Evolutionary conservation across 2,888 invertebrate genomes (phyloP).

Genomic region (Gastracanthus pulcherrimus): DNA sequence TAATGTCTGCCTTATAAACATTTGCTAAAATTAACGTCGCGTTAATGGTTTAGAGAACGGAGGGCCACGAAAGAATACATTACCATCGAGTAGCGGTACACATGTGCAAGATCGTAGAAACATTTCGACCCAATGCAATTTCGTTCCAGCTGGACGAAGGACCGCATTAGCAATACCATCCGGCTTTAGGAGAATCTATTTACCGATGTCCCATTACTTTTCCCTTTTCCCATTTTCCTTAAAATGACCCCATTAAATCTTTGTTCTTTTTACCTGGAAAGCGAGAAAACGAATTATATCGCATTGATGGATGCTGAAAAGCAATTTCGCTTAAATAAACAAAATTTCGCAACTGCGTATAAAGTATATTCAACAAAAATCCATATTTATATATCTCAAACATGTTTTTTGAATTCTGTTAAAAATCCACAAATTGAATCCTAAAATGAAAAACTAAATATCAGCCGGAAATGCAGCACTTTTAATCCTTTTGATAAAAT

Average conservation of each 20-base stretch:
- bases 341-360: neutral
- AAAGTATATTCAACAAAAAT: too few relatives aligned
- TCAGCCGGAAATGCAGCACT: neutral
- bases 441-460: neutral
- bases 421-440: too few relatives aligned
- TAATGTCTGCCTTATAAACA: neutral
- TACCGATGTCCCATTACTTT: constrained; percentile 45
- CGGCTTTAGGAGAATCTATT: constrained; percentile 45
- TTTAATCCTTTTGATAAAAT: neutral
- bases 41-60: neutral
- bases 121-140: constrained; percentile 65
- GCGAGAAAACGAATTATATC: neutral
- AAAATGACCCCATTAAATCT: constrained; percentile 31
- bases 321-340: neutral
- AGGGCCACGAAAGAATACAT: neutral
- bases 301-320: neutral
- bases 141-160: constrained; percentile 69
- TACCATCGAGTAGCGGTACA: neutral
- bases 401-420: too few relatives aligned
- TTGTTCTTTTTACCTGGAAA: constrained; percentile 9
- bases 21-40: neutral
- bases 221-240: constrained; percentile 34
- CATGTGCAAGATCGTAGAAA: neutral
- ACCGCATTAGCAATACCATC: constrained; percentile 69
- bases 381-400: too few relatives aligned